Evolutionary conservation across 2,888 invertebrate species (phyloP).

Genomic region (Habrosyne pyritoides): DNA sequence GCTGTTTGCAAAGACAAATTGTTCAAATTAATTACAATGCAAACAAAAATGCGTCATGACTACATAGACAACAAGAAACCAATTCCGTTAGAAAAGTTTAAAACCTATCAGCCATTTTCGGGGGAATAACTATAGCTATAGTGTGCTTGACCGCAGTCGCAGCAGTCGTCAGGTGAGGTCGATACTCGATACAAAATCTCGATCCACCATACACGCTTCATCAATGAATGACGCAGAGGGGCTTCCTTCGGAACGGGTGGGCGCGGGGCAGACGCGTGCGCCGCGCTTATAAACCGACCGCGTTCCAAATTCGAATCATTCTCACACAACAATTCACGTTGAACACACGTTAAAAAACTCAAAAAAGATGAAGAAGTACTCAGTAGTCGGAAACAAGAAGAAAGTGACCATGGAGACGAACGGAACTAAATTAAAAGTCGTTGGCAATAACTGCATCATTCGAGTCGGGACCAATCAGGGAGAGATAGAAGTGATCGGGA

Average conservation of each 20-base stretch:
- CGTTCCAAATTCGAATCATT: constrained; percentile 5
- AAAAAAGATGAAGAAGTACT: constrained; percentile 73
- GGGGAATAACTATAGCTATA: constrained; percentile 9
- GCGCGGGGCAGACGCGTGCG: constrained; percentile 18
- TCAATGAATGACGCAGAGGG: constrained; percentile 35
- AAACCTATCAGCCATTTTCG: not conserved
- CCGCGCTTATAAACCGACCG: constrained; percentile 21
- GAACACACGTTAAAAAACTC: constrained; percentile 18
- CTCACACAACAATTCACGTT: not conserved
- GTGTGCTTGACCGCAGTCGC: not conserved
- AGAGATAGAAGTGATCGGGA: constrained; percentile 77
- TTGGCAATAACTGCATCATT: constrained; percentile 73
- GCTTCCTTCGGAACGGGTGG: constrained; percentile 23
- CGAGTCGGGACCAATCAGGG: constrained; percentile 66
- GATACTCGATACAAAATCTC: constrained; percentile 4
- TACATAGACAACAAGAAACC: not conserved
- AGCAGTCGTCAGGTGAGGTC: not conserved
- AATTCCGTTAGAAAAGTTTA: not conserved
- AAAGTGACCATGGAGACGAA: constrained; percentile 77
- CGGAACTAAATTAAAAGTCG: constrained; percentile 64
- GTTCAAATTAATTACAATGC: not conserved
- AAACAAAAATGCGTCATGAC: not conserved
- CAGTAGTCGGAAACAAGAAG: constrained; percentile 77
- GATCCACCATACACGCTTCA: constrained; percentile 8
- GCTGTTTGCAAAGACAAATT: not conserved